A percentile compares a stretch with the other conserved stretches of the same genome.
These are phyloP conservation scores for Otolemur crassicaudatus DNA, from an alignment of 2,797 vertebrate species.

Conservation along the genomic window DNA sequence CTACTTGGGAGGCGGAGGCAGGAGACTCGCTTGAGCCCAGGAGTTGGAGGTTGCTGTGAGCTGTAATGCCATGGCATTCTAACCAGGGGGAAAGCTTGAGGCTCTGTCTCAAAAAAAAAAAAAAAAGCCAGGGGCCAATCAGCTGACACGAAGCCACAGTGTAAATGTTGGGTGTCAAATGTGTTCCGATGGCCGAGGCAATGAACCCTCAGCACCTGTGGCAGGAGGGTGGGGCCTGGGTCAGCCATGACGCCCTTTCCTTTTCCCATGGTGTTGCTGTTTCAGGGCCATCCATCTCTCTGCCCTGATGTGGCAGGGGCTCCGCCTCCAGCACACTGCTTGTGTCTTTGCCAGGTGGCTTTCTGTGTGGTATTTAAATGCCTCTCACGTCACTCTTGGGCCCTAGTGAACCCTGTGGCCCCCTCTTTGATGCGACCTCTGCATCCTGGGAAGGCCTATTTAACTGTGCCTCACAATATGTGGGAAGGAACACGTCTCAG, in stretches of 20 bases:
- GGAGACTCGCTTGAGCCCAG: too few species aligned
- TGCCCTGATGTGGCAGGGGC: too few species aligned
- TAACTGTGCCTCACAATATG: neutral
- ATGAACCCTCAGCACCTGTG: neutral
- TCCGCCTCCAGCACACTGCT: neutral
- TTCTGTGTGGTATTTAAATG: neutral
- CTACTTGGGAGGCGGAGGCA: too few species aligned
- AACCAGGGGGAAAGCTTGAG: too few species aligned
- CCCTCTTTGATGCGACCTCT: neutral
- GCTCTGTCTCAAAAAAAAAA: too few species aligned
- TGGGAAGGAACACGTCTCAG: neutral
- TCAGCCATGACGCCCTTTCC: neutral
- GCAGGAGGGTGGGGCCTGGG: neutral
- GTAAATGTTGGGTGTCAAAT: neutral
- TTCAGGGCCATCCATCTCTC: neutral
- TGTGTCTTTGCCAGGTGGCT: neutral
- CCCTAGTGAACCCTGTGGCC: neutral
- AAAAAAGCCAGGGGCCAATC: neutral
- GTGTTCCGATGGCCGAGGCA: neutral
- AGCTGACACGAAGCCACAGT: neutral
- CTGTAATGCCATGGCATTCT: too few species aligned
- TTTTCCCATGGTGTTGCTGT: neutral
- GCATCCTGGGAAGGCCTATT: neutral
- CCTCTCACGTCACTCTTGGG: neutral
- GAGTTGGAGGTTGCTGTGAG: too few species aligned